Conservation (phyloP, 2,113 vertebrate genomes). For the Marmota monax region DNA sequence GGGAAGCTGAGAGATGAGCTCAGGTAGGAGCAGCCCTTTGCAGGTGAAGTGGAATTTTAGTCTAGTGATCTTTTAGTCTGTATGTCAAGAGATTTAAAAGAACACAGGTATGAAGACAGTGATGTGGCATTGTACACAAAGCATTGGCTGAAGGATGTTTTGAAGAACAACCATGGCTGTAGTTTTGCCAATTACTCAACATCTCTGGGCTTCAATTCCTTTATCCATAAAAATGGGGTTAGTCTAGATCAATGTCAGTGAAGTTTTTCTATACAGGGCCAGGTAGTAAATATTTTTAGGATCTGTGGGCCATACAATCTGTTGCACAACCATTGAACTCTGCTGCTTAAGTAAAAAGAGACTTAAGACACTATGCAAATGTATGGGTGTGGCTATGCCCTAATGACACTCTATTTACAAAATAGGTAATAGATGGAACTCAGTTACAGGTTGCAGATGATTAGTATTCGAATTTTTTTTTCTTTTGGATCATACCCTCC, state of each 20-base stretch:
- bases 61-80: background rate
- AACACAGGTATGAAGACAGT: background rate
- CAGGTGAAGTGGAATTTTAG: background rate
- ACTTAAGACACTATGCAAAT: background rate
- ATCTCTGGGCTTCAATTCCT: background rate
- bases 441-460: background rate
- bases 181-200: background rate
- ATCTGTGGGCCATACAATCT: background rate
- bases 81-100: background rate
- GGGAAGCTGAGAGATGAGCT: background rate
- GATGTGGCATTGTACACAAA: background rate
- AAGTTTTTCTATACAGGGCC: background rate
- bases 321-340: background rate
- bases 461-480: background rate
- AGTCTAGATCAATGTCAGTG: background rate
- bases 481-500: background rate
- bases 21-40: background rate
- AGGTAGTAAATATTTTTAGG: slow-evolving; percentile 47
- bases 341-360: background rate
- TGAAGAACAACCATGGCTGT: background rate
- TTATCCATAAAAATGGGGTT: background rate
- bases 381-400: background rate
- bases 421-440: background rate
- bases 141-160: background rate
- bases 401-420: slow-evolving; percentile 14